These are phyloP conservation scores for Matsumurasca onukii DNA, from an alignment of 1,140 invertebrate species.

Conservation along the genomic window DNA sequence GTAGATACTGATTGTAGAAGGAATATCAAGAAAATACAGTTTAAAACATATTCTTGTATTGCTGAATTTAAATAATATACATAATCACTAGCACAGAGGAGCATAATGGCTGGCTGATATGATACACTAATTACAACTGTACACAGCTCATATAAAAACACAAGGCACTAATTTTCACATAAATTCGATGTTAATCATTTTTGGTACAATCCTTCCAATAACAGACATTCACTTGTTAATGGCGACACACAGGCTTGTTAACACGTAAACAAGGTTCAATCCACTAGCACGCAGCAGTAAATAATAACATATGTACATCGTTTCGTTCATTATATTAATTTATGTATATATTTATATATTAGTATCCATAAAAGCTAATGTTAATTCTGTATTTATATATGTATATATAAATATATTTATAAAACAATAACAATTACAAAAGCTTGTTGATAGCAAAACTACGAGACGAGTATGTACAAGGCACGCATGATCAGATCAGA, in stretches of 20 bases:
- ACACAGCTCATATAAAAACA: constrained; percentile 30
- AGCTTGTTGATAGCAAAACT: constrained; percentile 25
- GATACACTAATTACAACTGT: constrained; percentile 28
- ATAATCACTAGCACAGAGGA: constrained; percentile 25
- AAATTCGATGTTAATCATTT: constrained; percentile 27
- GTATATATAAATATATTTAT: constrained; percentile 25
- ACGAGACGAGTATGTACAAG: constrained; percentile 28
- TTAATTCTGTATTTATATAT: constrained; percentile 13
- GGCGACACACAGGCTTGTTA: constrained; percentile 15
- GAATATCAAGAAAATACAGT: too few relatives aligned
- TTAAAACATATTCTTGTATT: constrained; percentile 28
- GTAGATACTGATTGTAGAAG: too few relatives aligned
- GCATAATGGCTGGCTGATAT: constrained; percentile 24
- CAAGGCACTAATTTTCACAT: constrained; percentile 24
- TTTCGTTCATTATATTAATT: constrained; percentile 1
- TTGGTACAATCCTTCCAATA: constrained; percentile 10
- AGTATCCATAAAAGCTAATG: constrained; percentile 28
- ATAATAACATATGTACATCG: constrained; percentile 21
- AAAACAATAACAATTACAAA: constrained; percentile 29
- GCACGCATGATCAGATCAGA: constrained; percentile 8
- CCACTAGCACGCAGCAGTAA: constrained; percentile 13
- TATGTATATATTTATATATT: constrained; percentile 26
- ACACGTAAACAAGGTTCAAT: not conserved
- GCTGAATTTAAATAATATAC: constrained; percentile 23
- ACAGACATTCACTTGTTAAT: constrained; percentile 2